phyloP scores from a whole-genome alignment of 2,797 vertebrate species.

The Anas acuta region DNA sequence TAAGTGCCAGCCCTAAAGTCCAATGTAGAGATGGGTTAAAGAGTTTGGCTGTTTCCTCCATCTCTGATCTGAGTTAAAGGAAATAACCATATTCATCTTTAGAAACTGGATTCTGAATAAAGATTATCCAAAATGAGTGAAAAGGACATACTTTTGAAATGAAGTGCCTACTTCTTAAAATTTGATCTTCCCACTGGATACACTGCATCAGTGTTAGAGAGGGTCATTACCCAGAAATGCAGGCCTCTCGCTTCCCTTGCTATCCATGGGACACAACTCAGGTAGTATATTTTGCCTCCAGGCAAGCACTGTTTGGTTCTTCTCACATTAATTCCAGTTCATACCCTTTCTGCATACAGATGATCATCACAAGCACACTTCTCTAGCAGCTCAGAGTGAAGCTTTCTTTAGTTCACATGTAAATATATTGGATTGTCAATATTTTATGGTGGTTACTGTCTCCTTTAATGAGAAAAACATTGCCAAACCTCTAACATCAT shows the following conservation, averaged over 20 bases:
- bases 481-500: neutral
- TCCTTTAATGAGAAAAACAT: neutral
- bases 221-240: neutral
- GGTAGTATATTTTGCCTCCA: neutral
- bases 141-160: neutral
- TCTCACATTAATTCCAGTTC: neutral
- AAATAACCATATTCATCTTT: neutral
- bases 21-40: neutral
- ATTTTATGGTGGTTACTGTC: neutral
- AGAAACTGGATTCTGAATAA: neutral
- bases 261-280: neutral
- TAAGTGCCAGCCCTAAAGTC: neutral
- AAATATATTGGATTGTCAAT: neutral
- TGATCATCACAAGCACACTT: neutral
- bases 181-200: neutral
- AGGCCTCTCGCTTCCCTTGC: neutral
- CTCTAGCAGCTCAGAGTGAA: neutral
- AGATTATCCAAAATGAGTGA: neutral
- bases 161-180: neutral
- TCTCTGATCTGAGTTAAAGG: neutral
- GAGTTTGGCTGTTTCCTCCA: neutral
- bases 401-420: neutral
- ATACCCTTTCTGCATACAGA: neutral
- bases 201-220: neutral
- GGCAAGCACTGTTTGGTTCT: neutral